Base-by-base conservation (phyloP, 2,888 invertebrate species). In the Spicauda simplicius region DNA sequence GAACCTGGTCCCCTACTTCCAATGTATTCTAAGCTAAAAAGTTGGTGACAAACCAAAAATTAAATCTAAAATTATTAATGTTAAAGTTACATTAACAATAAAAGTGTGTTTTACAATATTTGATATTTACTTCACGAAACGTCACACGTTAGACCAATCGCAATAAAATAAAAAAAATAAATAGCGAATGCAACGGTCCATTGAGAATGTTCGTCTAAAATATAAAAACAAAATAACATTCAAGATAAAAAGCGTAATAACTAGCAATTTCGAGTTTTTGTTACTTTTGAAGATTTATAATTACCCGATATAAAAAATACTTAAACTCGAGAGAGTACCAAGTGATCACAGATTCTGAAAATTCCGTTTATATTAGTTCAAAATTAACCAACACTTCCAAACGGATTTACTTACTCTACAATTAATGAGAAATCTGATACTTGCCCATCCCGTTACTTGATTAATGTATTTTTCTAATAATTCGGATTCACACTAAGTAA, bases 311-410 rank as follows among this genome's bases (percentile, higher is more conserved):
- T 85, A 83, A 87, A 87, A 89, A 87, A 80, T 85, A 87, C 89
- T 90, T 91, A 88, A 90, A 83, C 87, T 84, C 85, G 83, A 92
- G 91, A 92, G 93, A 93, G 93, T 93, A 93, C 92, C 89, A 91
- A 86, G 89, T 91, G 88, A 92, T 93, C 92, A 93, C 92, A 92
- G 92, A 92, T 92, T 91, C 82, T 85, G 88, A 91, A 85, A 85
- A 79, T 76, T 86, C 91, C 91, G 91, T 80, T 86, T 85, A 81
- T 84, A 80, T 89, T 81, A 78, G 88, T 86, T 88, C 86, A 86
- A 85, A 85, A 86, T 85, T 86, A 88, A 88, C 86, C 80, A 90
- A 89, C 76, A 77, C 78, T 77, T 77, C 79, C 84, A 86, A 85
- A 90, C 90, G 90, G 90, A 86, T 85, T 84, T 76, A 78, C 88